Conservation (phyloP, 1,140 invertebrate species). For the Zaprionus capensis region DNA sequence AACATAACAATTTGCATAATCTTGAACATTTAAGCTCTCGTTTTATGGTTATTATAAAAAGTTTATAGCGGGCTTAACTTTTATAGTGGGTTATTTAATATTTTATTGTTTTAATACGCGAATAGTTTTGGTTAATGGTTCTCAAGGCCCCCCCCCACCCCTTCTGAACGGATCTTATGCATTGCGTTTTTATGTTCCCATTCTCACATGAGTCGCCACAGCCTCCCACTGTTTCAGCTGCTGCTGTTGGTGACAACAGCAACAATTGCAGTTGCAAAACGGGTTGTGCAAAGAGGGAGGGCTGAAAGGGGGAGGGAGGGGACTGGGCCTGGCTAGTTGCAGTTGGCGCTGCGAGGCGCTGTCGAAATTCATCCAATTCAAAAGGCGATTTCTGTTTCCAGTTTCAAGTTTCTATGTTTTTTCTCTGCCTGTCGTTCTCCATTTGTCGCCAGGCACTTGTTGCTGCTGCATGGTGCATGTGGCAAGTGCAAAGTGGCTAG, state of each 20-base stretch:
- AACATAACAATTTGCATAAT: slow-evolving; percentile 9
- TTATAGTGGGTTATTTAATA: not conserved
- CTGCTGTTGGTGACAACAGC: slow-evolving; percentile 41
- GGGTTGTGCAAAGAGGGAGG: not conserved
- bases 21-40: not conserved
- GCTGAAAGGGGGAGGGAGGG: not conserved
- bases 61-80: not conserved
- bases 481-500: slow-evolving; percentile 2
- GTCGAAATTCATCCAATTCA: slow-evolving; percentile 77
- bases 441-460: slow-evolving; percentile 68
- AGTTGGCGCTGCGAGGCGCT: slow-evolving; percentile 52
- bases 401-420: slow-evolving; percentile 46
- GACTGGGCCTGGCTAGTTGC: slow-evolving; percentile 5
- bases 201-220: slow-evolving; percentile 1
- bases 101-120: slow-evolving; percentile 5
- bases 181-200: slow-evolving; percentile 1
- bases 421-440: slow-evolving; percentile 59
- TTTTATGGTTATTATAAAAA: not conserved
- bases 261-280: not conserved
- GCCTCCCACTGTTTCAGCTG: slow-evolving; percentile 60
- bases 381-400: slow-evolving; percentile 50
- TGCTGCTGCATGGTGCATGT: slow-evolving; percentile 38
- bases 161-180: not conserved
- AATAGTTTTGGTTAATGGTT: slow-evolving; percentile 1
- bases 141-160: not conserved